Base-by-base conservation (phyloP, 2,888 invertebrate genomes). In the Tenthredo distinguenda region DNA sequence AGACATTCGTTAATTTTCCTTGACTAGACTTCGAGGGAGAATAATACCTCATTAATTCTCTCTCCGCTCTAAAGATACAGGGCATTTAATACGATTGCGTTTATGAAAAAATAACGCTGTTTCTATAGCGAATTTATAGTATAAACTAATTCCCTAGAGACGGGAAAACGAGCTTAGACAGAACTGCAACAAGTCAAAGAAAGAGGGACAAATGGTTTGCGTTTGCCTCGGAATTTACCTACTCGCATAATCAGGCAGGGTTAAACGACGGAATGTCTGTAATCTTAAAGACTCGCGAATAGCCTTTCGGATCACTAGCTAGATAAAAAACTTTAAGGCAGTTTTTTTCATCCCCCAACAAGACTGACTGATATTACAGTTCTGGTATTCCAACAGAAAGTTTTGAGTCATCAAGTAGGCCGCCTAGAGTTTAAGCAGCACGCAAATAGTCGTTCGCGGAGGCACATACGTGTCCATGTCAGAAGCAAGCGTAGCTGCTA, bases 381-480 rank as follows among this genome's bases (percentile, higher is more conserved):
- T 26, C 7, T 74, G 40, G 74, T 43, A 74, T 74, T 55, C 7
- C 18, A 50, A 50, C 9, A 7, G 34, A 55, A 26, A 77, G 50
- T 77, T 77, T 47, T 18, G 18, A 43, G 76, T 47, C 47, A 76
- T 76, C 76, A 76, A 47, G 76, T 47, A 15, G 76, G 21, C 10
- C 47, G 43, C 18, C 50, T 31, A 18, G 50, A 55, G 15, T 77
- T 5, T 31, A 31, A 77, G 5, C 55, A 55, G 18, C 77, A 55
- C 77, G 77, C 77, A 34, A 77, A 77, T 74, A 74, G 77, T 55
- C 6, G 26, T 76, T 55, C 55, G 55, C 50, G 31, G 26, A 26
- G 31, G 68, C 15, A 34, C 77, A 55, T 55, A 77, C 77, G 77
- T 34, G 77, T 37, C 47, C 55, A 55, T 55, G 55, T 55, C 50